phyloP scores from a whole-genome alignment of 2,113 vertebrate genomes.

The Xiphorhynchus elegans region DNA sequence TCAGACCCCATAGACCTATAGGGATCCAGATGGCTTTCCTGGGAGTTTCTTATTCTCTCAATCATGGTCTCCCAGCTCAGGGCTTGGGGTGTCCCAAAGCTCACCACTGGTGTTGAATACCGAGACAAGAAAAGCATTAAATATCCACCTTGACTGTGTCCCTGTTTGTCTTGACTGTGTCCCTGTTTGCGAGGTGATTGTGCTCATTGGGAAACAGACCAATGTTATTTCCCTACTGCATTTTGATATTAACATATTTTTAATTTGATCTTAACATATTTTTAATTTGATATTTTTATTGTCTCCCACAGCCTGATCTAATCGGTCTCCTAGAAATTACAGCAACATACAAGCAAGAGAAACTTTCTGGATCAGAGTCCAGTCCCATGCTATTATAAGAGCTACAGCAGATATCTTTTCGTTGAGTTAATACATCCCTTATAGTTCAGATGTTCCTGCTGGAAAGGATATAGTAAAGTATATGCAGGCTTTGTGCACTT shows the following conservation, averaged over 20 bases:
- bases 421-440: neutral
- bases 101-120: neutral
- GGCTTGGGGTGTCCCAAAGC: neutral
- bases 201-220: fast-evolving
- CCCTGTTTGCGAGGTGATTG: neutral
- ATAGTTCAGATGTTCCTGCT: neutral
- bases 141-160: fast-evolving
- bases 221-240: neutral
- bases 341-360: neutral
- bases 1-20: no score
- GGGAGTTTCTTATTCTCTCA: neutral
- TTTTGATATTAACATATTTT: neutral
- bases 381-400: neutral
- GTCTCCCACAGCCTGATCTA: neutral
- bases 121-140: neutral
- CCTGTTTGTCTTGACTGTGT: no score
- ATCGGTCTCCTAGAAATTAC: neutral
- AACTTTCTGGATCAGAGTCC: neutral
- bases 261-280: neutral
- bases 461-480: neutral
- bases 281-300: neutral
- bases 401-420: neutral
- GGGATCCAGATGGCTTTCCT: neutral
- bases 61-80: neutral
- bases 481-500: neutral